Conservation (phyloP, 2,888 invertebrate species). For the Athalia rosae region DNA sequence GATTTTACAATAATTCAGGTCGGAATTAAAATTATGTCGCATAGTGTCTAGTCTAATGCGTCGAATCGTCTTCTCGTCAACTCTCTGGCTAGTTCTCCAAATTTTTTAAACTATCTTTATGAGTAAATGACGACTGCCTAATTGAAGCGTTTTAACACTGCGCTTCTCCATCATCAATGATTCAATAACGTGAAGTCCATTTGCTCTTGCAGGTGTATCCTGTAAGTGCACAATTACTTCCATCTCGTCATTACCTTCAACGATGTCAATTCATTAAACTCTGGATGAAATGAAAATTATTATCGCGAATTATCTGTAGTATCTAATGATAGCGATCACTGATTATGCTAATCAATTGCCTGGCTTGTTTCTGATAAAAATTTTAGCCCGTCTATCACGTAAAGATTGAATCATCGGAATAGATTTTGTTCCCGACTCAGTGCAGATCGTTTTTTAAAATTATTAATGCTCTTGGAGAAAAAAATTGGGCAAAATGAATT, state of each 20-base stretch:
- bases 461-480: not conserved
- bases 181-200: too few relatives aligned
- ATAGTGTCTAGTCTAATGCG: not conserved
- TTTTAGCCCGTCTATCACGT: not conserved
- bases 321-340: conserved; percentile 13
- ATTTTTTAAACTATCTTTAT: conserved; percentile 15
- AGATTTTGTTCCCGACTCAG: not conserved
- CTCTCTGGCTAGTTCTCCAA: conserved; percentile 19
- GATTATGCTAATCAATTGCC: conserved; percentile 20
- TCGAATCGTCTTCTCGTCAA: conserved; percentile 11
- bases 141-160: too few relatives aligned
- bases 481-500: conserved; percentile 35
- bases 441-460: not conserved
- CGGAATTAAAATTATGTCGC: not conserved
- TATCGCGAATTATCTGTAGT: not conserved
- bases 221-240: too few relatives aligned
- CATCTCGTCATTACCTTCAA: too few relatives aligned
- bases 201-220: too few relatives aligned
- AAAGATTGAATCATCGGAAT: not conserved
- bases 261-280: not conserved
- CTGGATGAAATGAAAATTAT: not conserved
- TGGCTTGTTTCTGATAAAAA: not conserved
- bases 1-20: conserved; percentile 1
- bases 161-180: too few relatives aligned
- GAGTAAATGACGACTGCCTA: too few relatives aligned